Conservation (phyloP, 2,797 vertebrate genomes). For the Nothura maculosa region DNA sequence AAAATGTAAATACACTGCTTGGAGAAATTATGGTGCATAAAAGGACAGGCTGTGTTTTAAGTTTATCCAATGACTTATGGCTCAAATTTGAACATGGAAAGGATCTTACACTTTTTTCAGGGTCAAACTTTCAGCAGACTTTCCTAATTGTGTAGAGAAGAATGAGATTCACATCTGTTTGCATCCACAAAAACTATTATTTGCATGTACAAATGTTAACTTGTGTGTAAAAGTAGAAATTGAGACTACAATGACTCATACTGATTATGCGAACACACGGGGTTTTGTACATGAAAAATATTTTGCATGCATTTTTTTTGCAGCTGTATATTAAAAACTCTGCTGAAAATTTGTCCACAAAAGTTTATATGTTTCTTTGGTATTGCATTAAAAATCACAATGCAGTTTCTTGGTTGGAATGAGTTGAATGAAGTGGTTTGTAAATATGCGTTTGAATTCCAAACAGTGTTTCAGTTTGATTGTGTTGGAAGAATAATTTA, state of each 20-base stretch:
- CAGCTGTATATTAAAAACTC: neutral
- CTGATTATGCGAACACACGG: neutral
- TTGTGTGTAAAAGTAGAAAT: conserved; percentile 5
- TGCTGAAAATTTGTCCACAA: neutral
- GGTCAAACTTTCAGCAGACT: conserved; percentile 64
- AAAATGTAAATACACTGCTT: conserved; percentile 71
- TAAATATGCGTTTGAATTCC: conserved; percentile 31
- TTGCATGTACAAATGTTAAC: conserved; percentile 27
- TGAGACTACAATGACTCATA: neutral
- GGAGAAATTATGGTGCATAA: conserved; percentile 61
- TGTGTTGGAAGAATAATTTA: neutral
- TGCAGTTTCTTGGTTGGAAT: neutral
- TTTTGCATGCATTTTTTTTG: conserved; percentile 14
- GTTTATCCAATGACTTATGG: conserved; percentile 68
- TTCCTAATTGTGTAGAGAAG: conserved; percentile 66
- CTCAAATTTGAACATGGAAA: conserved; percentile 66
- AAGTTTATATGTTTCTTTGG: neutral
- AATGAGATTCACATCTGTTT: conserved; percentile 69
- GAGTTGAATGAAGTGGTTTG: neutral
- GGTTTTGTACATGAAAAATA: neutral
- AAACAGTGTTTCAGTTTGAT: conserved; percentile 1
- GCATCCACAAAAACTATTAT: conserved; percentile 19
- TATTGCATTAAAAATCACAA: neutral
- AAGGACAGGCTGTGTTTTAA: conserved; percentile 66
- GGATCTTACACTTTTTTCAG: conserved; percentile 63